phyloP scores from a whole-genome alignment of 2,797 vertebrate species.

The Arremon aurantiirostris region DNA sequence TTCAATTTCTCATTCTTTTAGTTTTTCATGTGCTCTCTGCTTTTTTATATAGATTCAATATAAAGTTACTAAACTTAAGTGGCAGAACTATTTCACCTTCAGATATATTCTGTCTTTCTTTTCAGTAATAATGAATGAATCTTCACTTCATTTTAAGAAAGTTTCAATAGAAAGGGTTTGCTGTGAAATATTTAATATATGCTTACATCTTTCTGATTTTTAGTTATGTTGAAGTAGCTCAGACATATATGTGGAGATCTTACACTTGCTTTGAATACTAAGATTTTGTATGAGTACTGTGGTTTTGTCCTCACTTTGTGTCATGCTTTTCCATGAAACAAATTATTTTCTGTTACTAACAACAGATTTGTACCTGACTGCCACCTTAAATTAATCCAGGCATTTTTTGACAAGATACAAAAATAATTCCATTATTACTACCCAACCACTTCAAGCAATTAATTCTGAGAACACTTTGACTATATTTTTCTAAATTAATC shows the following conservation, averaged over 20 bases:
- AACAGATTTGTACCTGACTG: not conserved
- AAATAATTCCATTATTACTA: not conserved
- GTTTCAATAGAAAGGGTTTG: not conserved
- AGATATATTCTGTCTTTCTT: not conserved
- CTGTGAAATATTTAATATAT: not conserved
- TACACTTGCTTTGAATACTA: not conserved
- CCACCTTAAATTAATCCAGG: not conserved
- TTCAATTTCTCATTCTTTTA: slow-evolving; percentile 31
- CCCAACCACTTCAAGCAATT: not conserved
- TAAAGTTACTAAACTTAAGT: not conserved
- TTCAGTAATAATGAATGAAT: not conserved
- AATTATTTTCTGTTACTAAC: not conserved
- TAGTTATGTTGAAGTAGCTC: not conserved
- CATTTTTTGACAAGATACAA: not conserved
- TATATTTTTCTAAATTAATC: not conserved
- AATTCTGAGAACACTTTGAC: not conserved
- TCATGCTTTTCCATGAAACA: not conserved
- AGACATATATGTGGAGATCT: not conserved
- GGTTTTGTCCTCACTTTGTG: not conserved
- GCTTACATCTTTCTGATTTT: not conserved
- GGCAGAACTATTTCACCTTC: not conserved
- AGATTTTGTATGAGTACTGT: not conserved
- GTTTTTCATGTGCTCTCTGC: not conserved
- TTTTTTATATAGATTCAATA: not conserved
- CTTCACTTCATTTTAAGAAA: not conserved